Conservation (phyloP, 2,888 invertebrate species). For the Andrena minutula region DNA sequence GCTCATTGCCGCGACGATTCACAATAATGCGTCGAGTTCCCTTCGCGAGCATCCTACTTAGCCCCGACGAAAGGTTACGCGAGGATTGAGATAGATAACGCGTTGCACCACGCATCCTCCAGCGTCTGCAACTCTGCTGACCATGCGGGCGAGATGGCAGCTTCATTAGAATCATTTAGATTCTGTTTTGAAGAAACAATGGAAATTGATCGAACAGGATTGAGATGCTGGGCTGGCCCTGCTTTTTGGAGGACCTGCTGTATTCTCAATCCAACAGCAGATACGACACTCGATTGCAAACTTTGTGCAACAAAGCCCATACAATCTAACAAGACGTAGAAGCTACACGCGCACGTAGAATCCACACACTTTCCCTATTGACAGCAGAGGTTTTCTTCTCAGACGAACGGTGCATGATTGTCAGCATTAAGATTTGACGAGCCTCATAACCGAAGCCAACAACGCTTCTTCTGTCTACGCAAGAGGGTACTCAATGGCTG, state of each 20-base stretch:
- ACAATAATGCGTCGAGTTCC: constrained; percentile 62
- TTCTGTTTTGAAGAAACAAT: no score
- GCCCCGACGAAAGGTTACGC: constrained; percentile 59
- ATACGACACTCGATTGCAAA: no score
- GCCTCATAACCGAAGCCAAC: neutral
- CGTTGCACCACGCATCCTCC: constrained; percentile 30
- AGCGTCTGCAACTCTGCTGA: neutral
- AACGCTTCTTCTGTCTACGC: neutral
- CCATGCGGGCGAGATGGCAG: no score
- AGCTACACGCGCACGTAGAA: neutral
- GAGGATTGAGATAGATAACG: constrained; percentile 16
- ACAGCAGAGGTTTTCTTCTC: neutral
- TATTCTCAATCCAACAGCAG: no score
- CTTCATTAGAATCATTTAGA: no score
- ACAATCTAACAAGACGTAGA: neutral
- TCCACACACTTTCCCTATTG: constrained; percentile 31
- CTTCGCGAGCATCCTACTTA: constrained; percentile 59
- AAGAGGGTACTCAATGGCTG: neutral
- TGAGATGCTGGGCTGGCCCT: no score
- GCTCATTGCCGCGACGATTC: constrained; percentile 72
- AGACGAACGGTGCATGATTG: constrained; percentile 4
- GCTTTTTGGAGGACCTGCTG: no score
- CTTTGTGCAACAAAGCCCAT: neutral
- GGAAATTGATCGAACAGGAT: no score
- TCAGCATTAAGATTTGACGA: constrained; percentile 8